Conservation (phyloP, 2,113 vertebrate genomes). For the Pithys albifrons region DNA sequence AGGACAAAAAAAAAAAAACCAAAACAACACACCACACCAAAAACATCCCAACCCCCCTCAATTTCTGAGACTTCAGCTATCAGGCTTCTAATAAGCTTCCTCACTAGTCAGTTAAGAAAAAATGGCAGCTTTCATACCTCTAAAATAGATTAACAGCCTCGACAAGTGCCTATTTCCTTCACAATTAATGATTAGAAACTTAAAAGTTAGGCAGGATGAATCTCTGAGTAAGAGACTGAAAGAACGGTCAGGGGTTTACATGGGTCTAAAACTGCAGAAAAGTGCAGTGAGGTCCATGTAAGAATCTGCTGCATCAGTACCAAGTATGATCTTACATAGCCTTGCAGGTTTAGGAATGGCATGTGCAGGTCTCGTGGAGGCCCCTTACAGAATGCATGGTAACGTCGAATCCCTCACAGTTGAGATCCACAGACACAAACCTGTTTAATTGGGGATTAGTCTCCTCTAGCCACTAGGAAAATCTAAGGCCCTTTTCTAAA, state of each 20-base stretch:
- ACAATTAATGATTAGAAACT: neutral
- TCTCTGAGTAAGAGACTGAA: neutral
- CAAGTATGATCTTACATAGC: neutral
- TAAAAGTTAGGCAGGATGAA: neutral
- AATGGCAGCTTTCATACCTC: neutral
- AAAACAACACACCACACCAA: neutral
- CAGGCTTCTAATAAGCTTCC: neutral
- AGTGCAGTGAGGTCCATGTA: neutral
- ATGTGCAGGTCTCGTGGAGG: neutral
- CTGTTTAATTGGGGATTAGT: neutral
- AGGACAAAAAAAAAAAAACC: neutral
- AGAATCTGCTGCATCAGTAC: neutral
- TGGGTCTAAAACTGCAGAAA: neutral
- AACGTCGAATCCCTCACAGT: neutral
- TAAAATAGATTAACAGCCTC: neutral
- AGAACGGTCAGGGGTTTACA: neutral
- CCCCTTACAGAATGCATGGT: neutral
- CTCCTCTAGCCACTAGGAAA: neutral
- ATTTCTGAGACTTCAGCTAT: neutral
- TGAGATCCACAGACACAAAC: neutral
- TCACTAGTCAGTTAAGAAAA: neutral
- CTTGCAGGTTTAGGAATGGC: neutral
- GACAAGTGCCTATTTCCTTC: neutral
- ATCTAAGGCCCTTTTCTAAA: neutral
- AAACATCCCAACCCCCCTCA: accelerated